phyloP scores from a whole-genome alignment of 2,113 vertebrate species.

The human region GRCh38 chr1:120616501-120617000 shows the following conservation, averaged over 20 bases:
- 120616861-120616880: not conserved
- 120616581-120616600: not conserved
- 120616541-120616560: not conserved
- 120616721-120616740: not conserved
- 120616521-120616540: not conserved
- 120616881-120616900: not conserved
- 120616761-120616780: not conserved
- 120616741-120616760: not conserved
- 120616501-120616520: not conserved
- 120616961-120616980: not conserved
- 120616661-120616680: not conserved
- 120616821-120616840: not conserved
- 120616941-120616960: too few relatives aligned
- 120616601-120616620: not conserved
- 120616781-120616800: not conserved
- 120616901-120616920: not conserved
- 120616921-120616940: not conserved
- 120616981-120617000: not conserved
- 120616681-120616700: not conserved
- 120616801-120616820: not conserved
- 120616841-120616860: not conserved
- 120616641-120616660: not conserved
- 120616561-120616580: not conserved
- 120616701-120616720: not conserved
- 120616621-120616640: not conserved